A percentile compares a stretch with the other conserved stretches of the same genome.
These are phyloP conservation scores for Noctua comes DNA, from an alignment of 2,888 invertebrate genomes.

Conservation along the genomic window DNA sequence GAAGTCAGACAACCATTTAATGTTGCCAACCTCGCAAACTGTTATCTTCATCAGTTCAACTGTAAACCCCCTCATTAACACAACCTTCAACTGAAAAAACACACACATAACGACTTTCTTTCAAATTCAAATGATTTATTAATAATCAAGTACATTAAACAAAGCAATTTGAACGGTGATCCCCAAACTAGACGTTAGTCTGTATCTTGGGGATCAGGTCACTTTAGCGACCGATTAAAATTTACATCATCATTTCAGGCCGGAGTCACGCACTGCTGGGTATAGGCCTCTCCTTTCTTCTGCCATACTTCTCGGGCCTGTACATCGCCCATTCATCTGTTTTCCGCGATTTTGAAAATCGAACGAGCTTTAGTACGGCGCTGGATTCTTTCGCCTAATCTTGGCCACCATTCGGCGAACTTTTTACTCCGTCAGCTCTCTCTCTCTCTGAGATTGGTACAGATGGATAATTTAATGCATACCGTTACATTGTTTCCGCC, in stretches of 20 bases:
- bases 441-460: not conserved
- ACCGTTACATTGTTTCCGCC: slow-evolving; percentile 56
- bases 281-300: not conserved
- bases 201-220: no score
- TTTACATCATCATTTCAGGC: not conserved
- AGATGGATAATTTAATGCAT: not conserved
- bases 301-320: not conserved
- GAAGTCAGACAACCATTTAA: slow-evolving; percentile 32
- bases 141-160: no score
- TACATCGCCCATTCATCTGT: not conserved
- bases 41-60: slow-evolving; percentile 17
- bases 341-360: not conserved
- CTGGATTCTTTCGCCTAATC: not conserved
- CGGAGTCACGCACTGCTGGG: no score
- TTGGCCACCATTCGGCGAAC: no score
- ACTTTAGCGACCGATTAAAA: not conserved
- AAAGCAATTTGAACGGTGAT: no score
- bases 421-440: not conserved
- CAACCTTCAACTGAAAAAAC: slow-evolving; percentile 28
- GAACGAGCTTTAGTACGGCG: not conserved
- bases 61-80: not conserved
- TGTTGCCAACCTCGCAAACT: slow-evolving; percentile 5
- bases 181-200: no score
- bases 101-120: not conserved
- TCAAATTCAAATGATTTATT: no score